A percentile compares a stretch with the other conserved stretches of the same genome.
These are phyloP conservation scores for Guaruba guarouba DNA, from an alignment of 2,113 vertebrate species.

Conservation along the genomic window DNA sequence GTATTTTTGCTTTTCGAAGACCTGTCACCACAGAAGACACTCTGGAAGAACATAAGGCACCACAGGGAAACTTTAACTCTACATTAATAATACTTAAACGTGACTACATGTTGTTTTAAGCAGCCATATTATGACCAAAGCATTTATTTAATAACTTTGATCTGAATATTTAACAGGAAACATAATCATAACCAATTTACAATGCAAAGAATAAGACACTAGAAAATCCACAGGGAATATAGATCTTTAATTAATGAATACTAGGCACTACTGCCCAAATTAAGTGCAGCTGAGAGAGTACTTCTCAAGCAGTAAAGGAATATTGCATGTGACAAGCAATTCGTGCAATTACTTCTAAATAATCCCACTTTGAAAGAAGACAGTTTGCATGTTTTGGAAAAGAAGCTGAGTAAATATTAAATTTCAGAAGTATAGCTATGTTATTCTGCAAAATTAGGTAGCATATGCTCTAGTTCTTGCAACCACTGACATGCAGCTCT, in stretches of 20 bases:
- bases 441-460: not conserved
- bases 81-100: not conserved
- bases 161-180: not conserved
- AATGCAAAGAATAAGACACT: not conserved
- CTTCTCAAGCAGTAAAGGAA: slow-evolving; percentile 21
- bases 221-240: not conserved
- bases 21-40: not conserved
- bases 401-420: not conserved
- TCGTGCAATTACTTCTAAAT: slow-evolving; percentile 45
- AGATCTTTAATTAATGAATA: slow-evolving; percentile 4
- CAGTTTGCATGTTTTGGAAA: not conserved
- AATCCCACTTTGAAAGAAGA: slow-evolving; percentile 17
- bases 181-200: not conserved
- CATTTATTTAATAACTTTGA: not conserved
- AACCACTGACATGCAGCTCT: not conserved
- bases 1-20: not conserved
- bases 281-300: slow-evolving; percentile 27
- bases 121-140: not conserved
- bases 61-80: not conserved
- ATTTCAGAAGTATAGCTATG: not conserved
- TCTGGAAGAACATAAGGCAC: not conserved
- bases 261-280: not conserved
- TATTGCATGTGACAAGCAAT: slow-evolving; percentile 35
- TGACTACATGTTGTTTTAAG: not conserved
- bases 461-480: not conserved